Evolutionary conservation across 2,888 invertebrate species (phyloP).

Genomic region (Drosophila glabriapex): DNA sequence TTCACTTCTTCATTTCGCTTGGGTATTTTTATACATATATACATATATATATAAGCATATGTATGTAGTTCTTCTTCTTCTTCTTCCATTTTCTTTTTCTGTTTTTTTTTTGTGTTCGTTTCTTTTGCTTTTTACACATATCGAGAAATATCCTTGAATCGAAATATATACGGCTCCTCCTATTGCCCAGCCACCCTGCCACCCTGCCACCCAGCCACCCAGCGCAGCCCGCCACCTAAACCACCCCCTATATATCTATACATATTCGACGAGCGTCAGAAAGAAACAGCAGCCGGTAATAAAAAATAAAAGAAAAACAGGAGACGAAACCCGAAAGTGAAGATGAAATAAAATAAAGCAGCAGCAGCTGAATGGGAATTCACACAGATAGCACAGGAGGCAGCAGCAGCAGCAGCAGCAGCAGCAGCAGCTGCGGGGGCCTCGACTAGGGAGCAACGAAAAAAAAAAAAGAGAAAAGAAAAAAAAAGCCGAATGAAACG

Average conservation of each 20-base stretch:
- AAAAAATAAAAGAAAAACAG: slow-evolving; percentile 52
- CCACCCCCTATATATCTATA: slow-evolving; percentile 56
- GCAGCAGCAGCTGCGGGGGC: not conserved
- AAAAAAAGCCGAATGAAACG: slow-evolving; percentile 48
- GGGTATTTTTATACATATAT: slow-evolving; percentile 24
- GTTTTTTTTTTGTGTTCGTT: slow-evolving; percentile 3
- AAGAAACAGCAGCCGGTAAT: slow-evolving; percentile 69
- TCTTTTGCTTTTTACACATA: slow-evolving; percentile 66
- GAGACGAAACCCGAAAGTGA: slow-evolving; percentile 78
- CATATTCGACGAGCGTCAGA: slow-evolving; percentile 70
- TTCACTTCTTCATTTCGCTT: slow-evolving; percentile 54
- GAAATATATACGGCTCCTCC: slow-evolving; percentile 78
- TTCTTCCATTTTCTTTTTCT: slow-evolving; percentile 10
- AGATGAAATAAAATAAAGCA: slow-evolving; percentile 80
- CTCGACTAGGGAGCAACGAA: slow-evolving; percentile 43
- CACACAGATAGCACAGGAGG: slow-evolving; percentile 21
- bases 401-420: not conserved
- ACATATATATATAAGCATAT: slow-evolving; percentile 1
- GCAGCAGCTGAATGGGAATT: slow-evolving; percentile 66
- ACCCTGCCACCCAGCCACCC: not conserved
- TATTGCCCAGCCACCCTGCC: slow-evolving; percentile 17
- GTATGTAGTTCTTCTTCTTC: slow-evolving; percentile 6
- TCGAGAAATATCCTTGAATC: slow-evolving; percentile 80
- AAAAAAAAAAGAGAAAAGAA: slow-evolving; percentile 9
- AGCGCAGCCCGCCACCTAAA: not conserved